phyloP scores from a whole-genome alignment of 1,140 invertebrate species.

The Pollicipes pollicipes region DNA sequence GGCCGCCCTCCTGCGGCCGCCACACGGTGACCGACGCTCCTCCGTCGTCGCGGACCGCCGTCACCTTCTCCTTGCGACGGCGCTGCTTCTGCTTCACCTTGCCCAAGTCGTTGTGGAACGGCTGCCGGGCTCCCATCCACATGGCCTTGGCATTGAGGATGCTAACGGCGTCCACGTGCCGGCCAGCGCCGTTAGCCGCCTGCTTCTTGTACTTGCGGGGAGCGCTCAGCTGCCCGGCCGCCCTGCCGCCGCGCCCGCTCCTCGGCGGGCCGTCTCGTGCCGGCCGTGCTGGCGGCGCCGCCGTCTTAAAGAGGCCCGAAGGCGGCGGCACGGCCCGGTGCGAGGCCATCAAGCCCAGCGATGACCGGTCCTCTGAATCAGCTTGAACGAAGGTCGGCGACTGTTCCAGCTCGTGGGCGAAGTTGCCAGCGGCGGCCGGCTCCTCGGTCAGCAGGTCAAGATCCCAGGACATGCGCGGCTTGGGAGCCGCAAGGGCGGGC shows the following conservation, averaged over 20 bases:
- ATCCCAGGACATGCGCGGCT: slow-evolving; percentile 2
- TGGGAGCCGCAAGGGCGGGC: too few relatives aligned
- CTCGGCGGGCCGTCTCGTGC: not conserved
- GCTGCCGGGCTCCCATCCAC: not conserved
- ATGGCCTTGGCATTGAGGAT: not conserved
- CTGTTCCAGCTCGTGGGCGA: not conserved
- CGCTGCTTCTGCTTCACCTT: not conserved
- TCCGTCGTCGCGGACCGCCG: not conserved
- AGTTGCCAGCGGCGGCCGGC: not conserved
- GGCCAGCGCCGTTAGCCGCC: not conserved
- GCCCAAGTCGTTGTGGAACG: not conserved
- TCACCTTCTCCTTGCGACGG: not conserved
- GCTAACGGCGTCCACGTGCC: not conserved
- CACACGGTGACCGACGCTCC: not conserved
- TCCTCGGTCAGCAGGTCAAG: not conserved
- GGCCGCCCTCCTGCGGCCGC: too few relatives aligned
- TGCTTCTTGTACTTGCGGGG: not conserved
- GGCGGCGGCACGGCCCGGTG: too few relatives aligned
- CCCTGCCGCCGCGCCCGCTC: not conserved
- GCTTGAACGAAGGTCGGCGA: not conserved
- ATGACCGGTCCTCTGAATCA: too few relatives aligned
- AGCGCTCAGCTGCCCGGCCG: not conserved
- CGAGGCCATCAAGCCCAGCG: too few relatives aligned
- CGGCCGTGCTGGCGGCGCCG: too few relatives aligned
- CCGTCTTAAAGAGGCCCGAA: not conserved